Percentiles rank a stretch among this genome's conserved stretches.
Conservation (phyloP, 2,888 invertebrate genomes). For the Arctia plantaginis region DNA sequence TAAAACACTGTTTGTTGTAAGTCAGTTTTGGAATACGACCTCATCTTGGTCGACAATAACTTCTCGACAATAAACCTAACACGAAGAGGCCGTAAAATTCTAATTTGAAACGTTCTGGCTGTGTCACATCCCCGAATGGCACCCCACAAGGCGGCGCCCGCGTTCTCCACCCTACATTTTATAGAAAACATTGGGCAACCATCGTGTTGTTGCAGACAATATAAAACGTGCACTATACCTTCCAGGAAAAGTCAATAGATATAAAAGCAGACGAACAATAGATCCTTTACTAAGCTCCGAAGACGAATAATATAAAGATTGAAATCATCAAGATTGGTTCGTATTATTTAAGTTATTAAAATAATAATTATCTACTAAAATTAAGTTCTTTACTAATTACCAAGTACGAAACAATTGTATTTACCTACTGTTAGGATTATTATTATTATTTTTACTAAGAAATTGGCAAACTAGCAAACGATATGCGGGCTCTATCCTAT, state of each 20-base stretch:
- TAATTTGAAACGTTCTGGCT: slow-evolving; percentile 76
- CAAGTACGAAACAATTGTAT: background rate
- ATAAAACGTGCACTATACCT: slow-evolving; percentile 9
- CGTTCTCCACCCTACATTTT: slow-evolving; percentile 47
- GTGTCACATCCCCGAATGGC: slow-evolving; percentile 51
- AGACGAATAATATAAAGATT: background rate
- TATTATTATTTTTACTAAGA: background rate
- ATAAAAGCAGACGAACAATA: background rate
- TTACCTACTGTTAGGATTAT: background rate
- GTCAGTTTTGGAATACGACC: slow-evolving; percentile 83
- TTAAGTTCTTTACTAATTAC: background rate
- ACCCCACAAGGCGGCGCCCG: slow-evolving; percentile 50
- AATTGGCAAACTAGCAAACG: background rate
- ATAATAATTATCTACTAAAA: background rate
- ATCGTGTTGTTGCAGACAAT: background rate
- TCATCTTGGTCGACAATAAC: slow-evolving; percentile 83
- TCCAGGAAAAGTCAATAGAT: slow-evolving; percentile 11
- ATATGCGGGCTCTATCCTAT: background rate
- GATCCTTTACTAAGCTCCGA: background rate
- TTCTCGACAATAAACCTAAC: slow-evolving; percentile 84
- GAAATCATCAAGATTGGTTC: too few species aligned
- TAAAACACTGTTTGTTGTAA: slow-evolving; percentile 83
- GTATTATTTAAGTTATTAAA: background rate
- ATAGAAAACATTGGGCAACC: slow-evolving; percentile 27
- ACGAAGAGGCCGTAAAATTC: slow-evolving; percentile 85